Base-by-base conservation (phyloP, 2,888 invertebrate species). In the Lottia scabra region DNA sequence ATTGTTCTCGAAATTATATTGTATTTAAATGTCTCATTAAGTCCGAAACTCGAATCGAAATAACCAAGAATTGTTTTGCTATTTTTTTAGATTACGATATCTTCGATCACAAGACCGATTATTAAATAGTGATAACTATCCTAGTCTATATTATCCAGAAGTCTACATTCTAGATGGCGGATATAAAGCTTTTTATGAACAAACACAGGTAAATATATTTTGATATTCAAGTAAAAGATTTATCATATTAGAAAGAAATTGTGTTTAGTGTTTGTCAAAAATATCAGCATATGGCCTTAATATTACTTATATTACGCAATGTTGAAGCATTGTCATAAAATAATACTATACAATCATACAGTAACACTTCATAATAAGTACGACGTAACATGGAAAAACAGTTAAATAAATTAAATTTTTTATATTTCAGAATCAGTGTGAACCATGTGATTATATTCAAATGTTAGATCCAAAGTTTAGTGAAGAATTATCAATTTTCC, bases 121-220 rank as follows among this genome's bases (percentile, higher is more conserved):
- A 16, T 90, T 92, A 62, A 96, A 98, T 90, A 92, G 92, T 73
- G 93, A 93, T 67, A 91, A 92, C 74, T 98, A 97, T 90, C 98
- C 98, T 0, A 91, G 92, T 0, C 91, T 98, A 0, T 91, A 94
- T 86, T 96, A 95, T 91, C 98, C 98, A 0, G 98, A 98, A 89
- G 91, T 97, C 2, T 98, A 98, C 90, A 91, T 98, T 1, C 91
- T 98, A 23, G 94, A 96, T 85, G 95, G 96, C 1, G 96, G 96
- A 62, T 96, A 96, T 90, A 94, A 95, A 85, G 92, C 92, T 38
- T 97, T 98, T 91, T 96, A 92, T 88, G 91, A 92, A 78, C 90
- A 91, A 0, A 92, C 93, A 85, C 76, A 75, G 71, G 83, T 83
- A 78, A 72, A 30, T 70, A 64, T 63, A 19, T 38, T 15, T 38